A percentile compares a stretch with the other conserved stretches of the same genome.
Conservation (phyloP, 2,797 vertebrate genomes). For the Poeciliopsis infans region DNA sequence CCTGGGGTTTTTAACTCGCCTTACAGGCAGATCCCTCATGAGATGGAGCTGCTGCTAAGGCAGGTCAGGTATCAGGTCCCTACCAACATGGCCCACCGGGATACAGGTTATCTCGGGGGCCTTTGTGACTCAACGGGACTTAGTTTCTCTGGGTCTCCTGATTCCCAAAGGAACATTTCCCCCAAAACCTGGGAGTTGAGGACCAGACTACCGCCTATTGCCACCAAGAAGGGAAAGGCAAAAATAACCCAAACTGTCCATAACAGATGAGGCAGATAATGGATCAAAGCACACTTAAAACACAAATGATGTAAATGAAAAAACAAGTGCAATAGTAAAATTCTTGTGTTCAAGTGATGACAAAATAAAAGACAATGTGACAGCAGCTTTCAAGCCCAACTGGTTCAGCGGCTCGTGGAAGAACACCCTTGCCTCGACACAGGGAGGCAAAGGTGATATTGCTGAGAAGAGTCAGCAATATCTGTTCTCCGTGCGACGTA, state of each 20-base stretch:
- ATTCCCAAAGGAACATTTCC: slow-evolving; percentile 53
- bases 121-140: slow-evolving; percentile 27
- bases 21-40: slow-evolving; percentile 84
- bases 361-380: neutral
- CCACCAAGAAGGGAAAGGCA: slow-evolving; percentile 87
- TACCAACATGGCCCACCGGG: slow-evolving; percentile 44
- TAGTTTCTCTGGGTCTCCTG: slow-evolving; percentile 44
- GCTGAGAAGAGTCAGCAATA: neutral
- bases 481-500: neutral
- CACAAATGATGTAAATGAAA: slow-evolving; percentile 1
- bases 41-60: slow-evolving; percentile 88
- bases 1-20: slow-evolving; percentile 94
- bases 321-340: neutral
- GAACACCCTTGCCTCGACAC: neutral
- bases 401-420: neutral
- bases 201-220: slow-evolving; percentile 84
- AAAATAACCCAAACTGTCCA: slow-evolving; percentile 25
- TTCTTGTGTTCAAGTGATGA: neutral
- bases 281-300: slow-evolving; percentile 6
- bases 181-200: slow-evolving; percentile 43
- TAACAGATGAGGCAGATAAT: slow-evolving; percentile 14
- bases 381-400: neutral
- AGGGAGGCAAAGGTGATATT: neutral
- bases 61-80: slow-evolving; percentile 81
- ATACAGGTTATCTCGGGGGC: slow-evolving; percentile 43